phyloP scores from a whole-genome alignment of 2,797 vertebrate species.

The Tauraco hartlaubi region DNA sequence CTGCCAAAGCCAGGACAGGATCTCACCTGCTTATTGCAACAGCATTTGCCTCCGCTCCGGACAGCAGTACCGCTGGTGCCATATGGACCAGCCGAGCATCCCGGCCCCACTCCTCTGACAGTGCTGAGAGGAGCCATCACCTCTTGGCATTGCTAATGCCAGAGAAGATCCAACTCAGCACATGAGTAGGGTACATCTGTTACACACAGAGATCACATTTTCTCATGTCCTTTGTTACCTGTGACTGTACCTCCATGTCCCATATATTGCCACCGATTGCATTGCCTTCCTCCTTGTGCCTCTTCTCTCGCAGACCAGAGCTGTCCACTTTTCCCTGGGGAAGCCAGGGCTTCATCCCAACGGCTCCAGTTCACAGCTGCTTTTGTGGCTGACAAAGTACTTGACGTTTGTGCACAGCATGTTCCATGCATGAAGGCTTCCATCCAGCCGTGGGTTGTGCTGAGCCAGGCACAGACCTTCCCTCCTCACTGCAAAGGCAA shows the following conservation, averaged over 20 bases:
- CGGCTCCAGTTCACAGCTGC: background rate
- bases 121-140: background rate
- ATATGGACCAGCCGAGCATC: background rate
- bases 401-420: background rate
- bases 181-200: background rate
- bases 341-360: background rate
- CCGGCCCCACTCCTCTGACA: background rate
- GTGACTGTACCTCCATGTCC: background rate
- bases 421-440: background rate
- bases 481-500: background rate
- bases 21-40: background rate
- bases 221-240: background rate
- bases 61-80: background rate
- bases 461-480: background rate
- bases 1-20: background rate
- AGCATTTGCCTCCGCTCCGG: background rate
- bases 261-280: background rate
- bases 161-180: background rate
- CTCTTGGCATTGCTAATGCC: accelerated
- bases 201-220: background rate
- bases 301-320: background rate
- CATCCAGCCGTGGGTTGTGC: accelerated
- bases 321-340: background rate
- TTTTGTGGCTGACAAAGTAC: background rate
- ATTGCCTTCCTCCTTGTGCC: background rate